A percentile compares a stretch with the other conserved stretches of the same genome.
These are phyloP conservation scores for Hermetia illucens DNA, from an alignment of 1,140 invertebrate genomes.

Conservation along the genomic window DNA sequence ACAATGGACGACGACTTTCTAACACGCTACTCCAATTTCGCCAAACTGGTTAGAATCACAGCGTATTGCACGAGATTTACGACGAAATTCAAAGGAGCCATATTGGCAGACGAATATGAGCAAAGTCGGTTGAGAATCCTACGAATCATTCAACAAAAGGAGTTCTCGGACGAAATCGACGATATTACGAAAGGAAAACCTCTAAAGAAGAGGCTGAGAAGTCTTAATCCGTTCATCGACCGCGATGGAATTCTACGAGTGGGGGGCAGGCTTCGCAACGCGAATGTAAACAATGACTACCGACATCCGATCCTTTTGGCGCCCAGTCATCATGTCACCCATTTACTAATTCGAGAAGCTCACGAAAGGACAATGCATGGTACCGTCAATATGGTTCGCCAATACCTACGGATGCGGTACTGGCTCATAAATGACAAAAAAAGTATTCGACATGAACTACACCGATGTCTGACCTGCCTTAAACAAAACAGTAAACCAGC, in stretches of 20 bases:
- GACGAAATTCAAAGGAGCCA: too few relatives aligned
- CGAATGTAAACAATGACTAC: slow-evolving; percentile 4
- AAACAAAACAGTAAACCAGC: slow-evolving; percentile 4
- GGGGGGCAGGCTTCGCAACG: slow-evolving; percentile 12
- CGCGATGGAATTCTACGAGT: slow-evolving; percentile 12
- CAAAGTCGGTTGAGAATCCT: too few relatives aligned
- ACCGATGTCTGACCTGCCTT: slow-evolving; percentile 13
- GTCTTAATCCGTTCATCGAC: slow-evolving; percentile 12
- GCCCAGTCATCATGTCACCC: slow-evolving; percentile 7
- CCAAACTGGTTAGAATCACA: too few relatives aligned
- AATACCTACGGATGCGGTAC: slow-evolving; percentile 8
- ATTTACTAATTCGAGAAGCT: slow-evolving; percentile 13
- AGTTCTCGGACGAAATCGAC: too few relatives aligned
- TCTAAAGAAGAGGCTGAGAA: too few relatives aligned
- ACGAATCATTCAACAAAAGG: too few relatives aligned
- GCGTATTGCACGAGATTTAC: too few relatives aligned
- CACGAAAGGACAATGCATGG: slow-evolving; percentile 14
- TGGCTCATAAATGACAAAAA: slow-evolving; percentile 13
- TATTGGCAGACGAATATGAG: too few relatives aligned
- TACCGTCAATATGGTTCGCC: slow-evolving; percentile 7
- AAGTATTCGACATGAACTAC: too few relatives aligned
- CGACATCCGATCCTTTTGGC: slow-evolving; percentile 12
- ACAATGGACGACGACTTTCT: too few relatives aligned
- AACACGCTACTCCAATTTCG: too few relatives aligned
- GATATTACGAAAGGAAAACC: too few relatives aligned